A percentile compares a stretch with the other conserved stretches of the same genome.
Evolutionary conservation across 2,888 invertebrate genomes (phyloP).

Genomic region (Ectemnius continuus): DNA sequence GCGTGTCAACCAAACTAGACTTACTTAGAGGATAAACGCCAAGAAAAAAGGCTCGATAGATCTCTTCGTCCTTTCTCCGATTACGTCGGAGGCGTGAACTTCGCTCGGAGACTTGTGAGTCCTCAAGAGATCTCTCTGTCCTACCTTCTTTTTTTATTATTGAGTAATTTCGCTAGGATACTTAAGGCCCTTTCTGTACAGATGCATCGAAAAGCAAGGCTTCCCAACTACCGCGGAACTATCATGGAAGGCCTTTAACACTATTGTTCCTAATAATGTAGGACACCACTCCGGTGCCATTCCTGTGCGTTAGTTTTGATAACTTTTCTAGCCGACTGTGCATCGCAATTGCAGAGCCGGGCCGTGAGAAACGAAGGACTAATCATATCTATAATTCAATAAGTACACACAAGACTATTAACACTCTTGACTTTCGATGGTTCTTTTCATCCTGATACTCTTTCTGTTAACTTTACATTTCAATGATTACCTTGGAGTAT

Average conservation of each 20-base stretch:
- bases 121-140: conserved; percentile 8
- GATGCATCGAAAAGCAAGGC: conserved; percentile 4
- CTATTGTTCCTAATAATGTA: conserved; percentile 5
- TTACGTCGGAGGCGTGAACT: background rate
- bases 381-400: no score
- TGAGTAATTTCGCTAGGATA: conserved; percentile 7
- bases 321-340: background rate
- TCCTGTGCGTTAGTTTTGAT: background rate
- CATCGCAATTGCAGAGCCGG: no score
- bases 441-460: no score
- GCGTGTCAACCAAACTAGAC: conserved; percentile 40
- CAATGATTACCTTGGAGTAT: no score
- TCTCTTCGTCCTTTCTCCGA: conserved; percentile 3
- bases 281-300: background rate
- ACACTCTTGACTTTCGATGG: no score
- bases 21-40: conserved; percentile 5
- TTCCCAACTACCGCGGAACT: background rate
- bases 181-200: conserved; percentile 7
- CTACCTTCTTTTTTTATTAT: conserved; percentile 7
- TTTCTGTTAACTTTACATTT: no score
- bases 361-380: no score
- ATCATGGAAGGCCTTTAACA: background rate
- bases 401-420: no score
- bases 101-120: background rate
- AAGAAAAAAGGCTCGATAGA: conserved; percentile 1